Percentiles rank a stretch among this genome's conserved stretches.
These are phyloP conservation scores for Aldrovandia affinis DNA, from an alignment of 2,797 vertebrate genomes.

Conservation along the genomic window DNA sequence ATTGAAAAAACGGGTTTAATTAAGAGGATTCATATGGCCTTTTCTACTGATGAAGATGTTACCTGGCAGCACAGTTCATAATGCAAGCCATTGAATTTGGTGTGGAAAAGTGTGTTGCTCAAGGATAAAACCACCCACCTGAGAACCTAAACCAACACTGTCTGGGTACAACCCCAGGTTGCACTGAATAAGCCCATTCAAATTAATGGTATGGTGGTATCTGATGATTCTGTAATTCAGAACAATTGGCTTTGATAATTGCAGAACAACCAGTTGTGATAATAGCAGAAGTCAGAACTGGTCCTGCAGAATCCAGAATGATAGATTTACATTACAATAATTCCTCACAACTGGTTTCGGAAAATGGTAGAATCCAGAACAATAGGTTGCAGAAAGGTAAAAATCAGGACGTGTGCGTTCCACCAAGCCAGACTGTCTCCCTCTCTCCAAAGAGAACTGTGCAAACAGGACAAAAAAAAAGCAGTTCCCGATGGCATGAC, in stretches of 20 bases:
- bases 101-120: conserved; percentile 17
- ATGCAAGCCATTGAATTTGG: not conserved
- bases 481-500: conserved; percentile 14
- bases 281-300: not conserved
- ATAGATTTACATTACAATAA: not conserved
- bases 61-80: not conserved
- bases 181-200: not conserved
- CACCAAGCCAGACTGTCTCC: not conserved
- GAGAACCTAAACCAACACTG: not conserved
- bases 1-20: not conserved
- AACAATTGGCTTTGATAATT: not conserved
- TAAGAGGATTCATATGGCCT: not conserved
- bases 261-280: no score
- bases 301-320: not conserved
- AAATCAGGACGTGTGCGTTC: not conserved
- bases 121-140: not conserved
- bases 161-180: not conserved
- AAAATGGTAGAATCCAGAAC: not conserved
- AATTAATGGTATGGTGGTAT: not conserved
- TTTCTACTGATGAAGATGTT: no score
- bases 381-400: not conserved
- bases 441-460: not conserved
- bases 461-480: conserved; percentile 16
- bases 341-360: not conserved
- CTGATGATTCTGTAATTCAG: not conserved